Base-by-base conservation (phyloP, 2,888 invertebrate species). In the Andrena camellia region DNA sequence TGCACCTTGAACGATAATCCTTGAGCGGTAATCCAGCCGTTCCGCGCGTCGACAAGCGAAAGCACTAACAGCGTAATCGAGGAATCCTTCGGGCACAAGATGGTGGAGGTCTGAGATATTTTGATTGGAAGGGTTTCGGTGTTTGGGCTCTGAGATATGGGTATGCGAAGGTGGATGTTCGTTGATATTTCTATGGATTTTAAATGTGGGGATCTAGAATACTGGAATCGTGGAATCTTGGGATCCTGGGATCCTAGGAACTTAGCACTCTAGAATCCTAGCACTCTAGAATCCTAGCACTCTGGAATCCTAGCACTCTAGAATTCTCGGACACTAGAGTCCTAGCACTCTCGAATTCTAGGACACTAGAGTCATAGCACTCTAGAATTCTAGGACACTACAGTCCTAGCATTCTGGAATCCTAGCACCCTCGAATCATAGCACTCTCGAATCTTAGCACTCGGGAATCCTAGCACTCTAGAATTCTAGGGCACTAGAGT, bases 1-100 rank as follows among this genome's bases (percentile, higher is more conserved):
- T 60, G 54, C 81, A 50, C 62, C 80, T 82, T 68, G n/a, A 80
- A 75, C 70, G 80, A 69, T 26, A 64, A 81, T 42, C 72, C 60
- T 64, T 50, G 54, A 50, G 6, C 23, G 35, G 17, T 42, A 42
- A 42, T 42, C 6, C 29, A 29, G 72, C 35, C 78, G 57, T 71
- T 10, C 10, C 33, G 42, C 13, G 8, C 29, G 26, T 57, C 59
- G 29, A 42, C 29, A 7, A 59, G 13, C 20, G 31, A 20, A 57
- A 63, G n/a, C 69, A 57, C 57, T 26, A 68, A 75, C 10, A n/a
- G n/a, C 50, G 20, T 31, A 42, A 80, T 71, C 66, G 78, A 62
- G 42, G 60, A 78, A 80, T 52, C n/a, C 35, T 33, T 48, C 6
- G 1, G 17, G 42, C 48, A 20, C 23, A 23, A 26, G 13, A 35